phyloP scores from a whole-genome alignment of 1,140 invertebrate species.

The Brachionus plicatilis region DNA sequence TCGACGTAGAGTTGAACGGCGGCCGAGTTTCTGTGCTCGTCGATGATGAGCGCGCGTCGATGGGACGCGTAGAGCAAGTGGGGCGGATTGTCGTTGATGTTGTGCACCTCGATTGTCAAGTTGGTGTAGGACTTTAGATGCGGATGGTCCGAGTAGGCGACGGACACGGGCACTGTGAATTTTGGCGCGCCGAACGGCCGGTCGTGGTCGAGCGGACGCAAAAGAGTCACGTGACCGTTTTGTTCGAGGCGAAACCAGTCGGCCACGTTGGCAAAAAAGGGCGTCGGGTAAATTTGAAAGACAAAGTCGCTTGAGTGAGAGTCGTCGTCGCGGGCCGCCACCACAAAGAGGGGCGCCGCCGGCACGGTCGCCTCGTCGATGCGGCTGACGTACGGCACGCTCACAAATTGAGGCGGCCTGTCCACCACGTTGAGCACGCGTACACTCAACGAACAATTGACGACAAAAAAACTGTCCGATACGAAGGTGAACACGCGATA shows the following conservation, averaged over 20 bases:
- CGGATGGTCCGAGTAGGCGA: background rate
- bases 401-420: background rate
- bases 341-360: background rate
- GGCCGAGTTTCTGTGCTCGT: background rate
- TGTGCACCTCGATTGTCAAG: background rate
- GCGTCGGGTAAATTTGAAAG: background rate
- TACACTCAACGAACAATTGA: background rate
- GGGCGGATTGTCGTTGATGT: constrained; percentile 25
- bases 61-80: background rate
- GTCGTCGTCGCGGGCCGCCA: constrained; percentile 9
- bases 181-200: background rate
- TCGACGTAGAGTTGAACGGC: background rate
- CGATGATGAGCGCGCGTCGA: background rate
- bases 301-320: background rate
- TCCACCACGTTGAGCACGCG: background rate
- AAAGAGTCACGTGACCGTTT: background rate
- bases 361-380: constrained; percentile 3
- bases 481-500: background rate
- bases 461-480: constrained; percentile 18
- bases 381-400: background rate
- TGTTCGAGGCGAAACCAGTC: constrained; percentile 33
- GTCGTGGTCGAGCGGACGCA: background rate
- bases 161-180: background rate
- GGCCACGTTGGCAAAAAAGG: background rate
- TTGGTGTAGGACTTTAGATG: background rate